Conservation (phyloP, 2,888 invertebrate genomes). For the Eudemis profundana region DNA sequence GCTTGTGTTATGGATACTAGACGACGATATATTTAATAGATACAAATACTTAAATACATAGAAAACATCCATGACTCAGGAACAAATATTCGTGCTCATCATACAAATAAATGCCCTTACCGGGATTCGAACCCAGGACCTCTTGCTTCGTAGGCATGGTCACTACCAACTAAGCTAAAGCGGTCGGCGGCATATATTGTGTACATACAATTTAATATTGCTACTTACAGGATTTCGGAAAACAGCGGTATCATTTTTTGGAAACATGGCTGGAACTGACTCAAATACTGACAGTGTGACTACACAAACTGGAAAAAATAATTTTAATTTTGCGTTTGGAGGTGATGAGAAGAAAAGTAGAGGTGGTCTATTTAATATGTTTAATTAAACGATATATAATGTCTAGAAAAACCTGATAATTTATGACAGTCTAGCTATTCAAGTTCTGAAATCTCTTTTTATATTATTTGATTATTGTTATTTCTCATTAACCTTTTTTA, state of each 20-base stretch:
- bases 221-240: conserved; percentile 68
- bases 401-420: not conserved
- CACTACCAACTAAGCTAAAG: too few species aligned
- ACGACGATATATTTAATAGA: too few species aligned
- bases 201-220: conserved; percentile 4
- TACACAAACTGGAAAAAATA: conserved; percentile 55
- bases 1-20: too few species aligned
- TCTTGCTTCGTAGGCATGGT: too few species aligned
- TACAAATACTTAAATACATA: too few species aligned
- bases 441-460: conserved; percentile 18
- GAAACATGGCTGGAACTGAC: conserved; percentile 51
- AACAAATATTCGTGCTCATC: too few species aligned
- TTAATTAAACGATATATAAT: conserved; percentile 55
- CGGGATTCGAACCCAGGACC: too few species aligned
- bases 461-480: not conserved
- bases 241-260: conserved; percentile 72
- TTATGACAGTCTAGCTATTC: not conserved
- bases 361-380: conserved; percentile 75
- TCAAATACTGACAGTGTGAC: conserved; percentile 55
- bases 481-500: not conserved
- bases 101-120: too few species aligned
- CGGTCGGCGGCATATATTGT: not conserved
- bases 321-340: conserved; percentile 75
- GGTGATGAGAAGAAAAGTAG: conserved; percentile 68
- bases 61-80: too few species aligned